phyloP scores from a whole-genome alignment of 2,797 vertebrate genomes.

The Octomys mimax region DNA sequence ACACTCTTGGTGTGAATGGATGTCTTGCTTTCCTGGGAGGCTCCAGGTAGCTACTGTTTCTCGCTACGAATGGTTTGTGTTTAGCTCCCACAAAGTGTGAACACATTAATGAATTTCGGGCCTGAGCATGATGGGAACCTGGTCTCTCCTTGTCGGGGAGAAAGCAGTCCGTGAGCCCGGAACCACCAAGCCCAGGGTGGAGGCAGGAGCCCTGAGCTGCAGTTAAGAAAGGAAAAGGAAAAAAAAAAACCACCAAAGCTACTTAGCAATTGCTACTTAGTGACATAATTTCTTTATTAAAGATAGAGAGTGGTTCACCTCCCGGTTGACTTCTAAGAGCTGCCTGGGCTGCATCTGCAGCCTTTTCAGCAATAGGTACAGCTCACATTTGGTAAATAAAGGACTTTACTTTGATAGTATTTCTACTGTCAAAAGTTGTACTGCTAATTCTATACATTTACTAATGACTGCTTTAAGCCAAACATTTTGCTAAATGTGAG shows the following conservation, averaged over 20 bases:
- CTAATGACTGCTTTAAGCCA: slow-evolving; percentile 5
- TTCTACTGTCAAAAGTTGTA: neutral
- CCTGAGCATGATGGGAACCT: neutral
- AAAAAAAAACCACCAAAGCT: too few species aligned
- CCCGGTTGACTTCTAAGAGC: neutral
- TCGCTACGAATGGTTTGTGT: neutral
- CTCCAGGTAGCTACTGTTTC: neutral
- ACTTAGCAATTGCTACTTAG: neutral
- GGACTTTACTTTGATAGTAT: neutral
- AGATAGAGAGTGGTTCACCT: neutral
- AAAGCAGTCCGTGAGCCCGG: neutral
- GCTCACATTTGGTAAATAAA: slow-evolving; percentile 33
- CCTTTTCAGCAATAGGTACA: neutral
- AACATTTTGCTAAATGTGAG: slow-evolving; percentile 46
- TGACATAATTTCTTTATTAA: neutral
- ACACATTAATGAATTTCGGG: neutral
- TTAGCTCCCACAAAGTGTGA: neutral
- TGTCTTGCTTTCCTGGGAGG: slow-evolving; percentile 42
- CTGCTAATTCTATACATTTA: neutral
- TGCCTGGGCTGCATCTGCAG: neutral
- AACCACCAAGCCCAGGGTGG: neutral
- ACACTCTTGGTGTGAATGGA: neutral
- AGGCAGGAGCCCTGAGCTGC: neutral
- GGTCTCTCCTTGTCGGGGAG: neutral
- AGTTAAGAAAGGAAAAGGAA: too few species aligned